Evolutionary conservation across 2,113 vertebrate species (phyloP), one percentile per base, ranked within the genome.

Genomic region (Saccopteryx bilineata): DNA sequence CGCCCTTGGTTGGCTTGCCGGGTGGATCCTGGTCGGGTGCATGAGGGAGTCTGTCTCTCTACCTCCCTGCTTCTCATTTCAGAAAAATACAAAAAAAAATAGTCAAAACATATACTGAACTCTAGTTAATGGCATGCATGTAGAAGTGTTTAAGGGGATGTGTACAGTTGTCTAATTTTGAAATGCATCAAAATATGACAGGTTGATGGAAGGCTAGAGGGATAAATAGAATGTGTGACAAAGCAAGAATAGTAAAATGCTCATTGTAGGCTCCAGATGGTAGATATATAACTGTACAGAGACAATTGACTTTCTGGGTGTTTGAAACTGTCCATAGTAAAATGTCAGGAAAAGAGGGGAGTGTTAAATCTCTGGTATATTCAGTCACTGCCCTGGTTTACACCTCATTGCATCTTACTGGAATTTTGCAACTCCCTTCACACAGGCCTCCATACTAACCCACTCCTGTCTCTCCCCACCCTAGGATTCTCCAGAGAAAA

Each of bases 121-220:
- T 87, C 69, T 66, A 78, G 23, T 87, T 89, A 75, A 90, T 48
- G 26, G 58, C 18, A 83, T 60, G 11, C 48, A 87, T 66, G 56
- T 39, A 84, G 10, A 95, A 84, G 28, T 88, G 14, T 90, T 92
- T 85, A 61, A 93, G n/a, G 15, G 60, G 28, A 65, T 65, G 56
- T 85, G 14, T 56, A 89, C 4, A 60, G 60, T 75, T 33, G 60
- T 87, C 76, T 71, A 50, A 96, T 81, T 94, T 85, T 86, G 60
- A 94, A 91, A 89, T 68, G 46, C 21, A 89, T 76, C 76, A 84
- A 90, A 92, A 65, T 54, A 92, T 83, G 50, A 87, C 56, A 26
- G 39, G 24, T 87, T 26, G 21, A 79, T 72, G 52, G 39, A 60
- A 8, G 58, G 28, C 72, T 26, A 74, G 19, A 83, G 31, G 33